Percentiles rank a stretch among this genome's conserved stretches.
phyloP scores from a whole-genome alignment of 2,888 invertebrate genomes.

The Parasteatoda lunata region DNA sequence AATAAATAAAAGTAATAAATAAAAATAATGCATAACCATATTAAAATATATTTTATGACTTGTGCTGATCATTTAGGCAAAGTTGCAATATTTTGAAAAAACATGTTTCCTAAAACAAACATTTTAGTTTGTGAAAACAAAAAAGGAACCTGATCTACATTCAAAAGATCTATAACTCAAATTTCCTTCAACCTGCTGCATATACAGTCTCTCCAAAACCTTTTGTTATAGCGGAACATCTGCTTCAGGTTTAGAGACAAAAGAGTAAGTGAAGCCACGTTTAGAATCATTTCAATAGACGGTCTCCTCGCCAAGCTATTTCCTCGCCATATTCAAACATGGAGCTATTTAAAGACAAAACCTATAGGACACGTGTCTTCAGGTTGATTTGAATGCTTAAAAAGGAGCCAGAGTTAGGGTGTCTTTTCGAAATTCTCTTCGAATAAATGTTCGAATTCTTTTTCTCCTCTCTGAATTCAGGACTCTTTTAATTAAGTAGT shows the following conservation, averaged over 20 bases:
- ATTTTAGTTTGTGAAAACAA: no score
- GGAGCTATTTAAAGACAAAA: background rate
- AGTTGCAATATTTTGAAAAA: no score
- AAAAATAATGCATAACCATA: no score
- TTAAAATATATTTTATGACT: no score
- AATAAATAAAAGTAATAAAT: no score
- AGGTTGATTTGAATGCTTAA: background rate
- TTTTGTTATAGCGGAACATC: conserved; percentile 31
- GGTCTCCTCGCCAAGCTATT: background rate
- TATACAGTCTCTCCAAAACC: background rate
- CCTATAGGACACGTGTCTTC: background rate
- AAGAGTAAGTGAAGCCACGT: conserved; percentile 12
- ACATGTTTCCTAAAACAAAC: no score
- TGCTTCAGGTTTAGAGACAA: conserved; percentile 36
- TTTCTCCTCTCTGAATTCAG: background rate
- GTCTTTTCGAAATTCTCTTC: conserved; percentile 27
- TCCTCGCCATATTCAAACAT: background rate
- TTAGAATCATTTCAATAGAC: background rate
- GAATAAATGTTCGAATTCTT: conserved; percentile 43
- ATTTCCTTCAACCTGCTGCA: no score
- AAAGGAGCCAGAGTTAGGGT: background rate
- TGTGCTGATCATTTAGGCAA: no score
- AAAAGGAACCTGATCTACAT: no score
- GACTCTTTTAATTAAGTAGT: conserved; percentile 43
- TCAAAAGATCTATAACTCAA: no score